A percentile compares a stretch with the other conserved stretches of the same genome.
Conservation (phyloP, 2,888 invertebrate species). For the Amaurobius ferox region DNA sequence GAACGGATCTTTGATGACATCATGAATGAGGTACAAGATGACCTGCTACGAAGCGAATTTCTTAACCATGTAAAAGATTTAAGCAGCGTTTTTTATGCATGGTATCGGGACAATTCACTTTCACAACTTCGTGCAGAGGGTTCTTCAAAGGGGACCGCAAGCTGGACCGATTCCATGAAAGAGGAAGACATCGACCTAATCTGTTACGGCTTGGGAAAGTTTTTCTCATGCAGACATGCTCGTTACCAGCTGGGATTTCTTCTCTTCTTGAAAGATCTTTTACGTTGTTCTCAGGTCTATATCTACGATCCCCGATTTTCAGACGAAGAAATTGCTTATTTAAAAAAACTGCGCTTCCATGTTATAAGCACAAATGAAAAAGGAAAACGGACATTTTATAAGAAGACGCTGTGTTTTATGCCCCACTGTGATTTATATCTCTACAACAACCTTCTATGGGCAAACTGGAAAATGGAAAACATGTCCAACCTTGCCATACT, state of each 20-base stretch:
- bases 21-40: constrained; percentile 1
- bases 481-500: constrained; percentile 85
- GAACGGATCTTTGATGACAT: neutral
- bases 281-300: constrained; percentile 78
- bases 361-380: constrained; percentile 86
- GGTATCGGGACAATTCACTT: neutral
- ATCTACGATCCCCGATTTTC: constrained; percentile 89
- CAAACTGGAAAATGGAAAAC: constrained; percentile 85
- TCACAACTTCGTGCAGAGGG: neutral
- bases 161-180: no score
- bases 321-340: constrained; percentile 82
- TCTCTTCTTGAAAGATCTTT: constrained; percentile 81
- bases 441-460: constrained; percentile 91
- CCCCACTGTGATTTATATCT: constrained; percentile 93
- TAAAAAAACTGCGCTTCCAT: constrained; percentile 81
- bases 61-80: constrained; percentile 4
- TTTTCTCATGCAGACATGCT: constrained; percentile 84
- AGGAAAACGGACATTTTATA: constrained; percentile 79
- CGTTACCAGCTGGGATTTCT: constrained; percentile 88
- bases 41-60: constrained; percentile 6
- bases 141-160: no score
- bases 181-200: constrained; percentile 80
- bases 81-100: neutral
- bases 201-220: constrained; percentile 90
- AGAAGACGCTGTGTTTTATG: constrained; percentile 85